Evolutionary conservation across 1,140 invertebrate species (phyloP).

Genomic region (Macrobrachium nipponense): DNA sequence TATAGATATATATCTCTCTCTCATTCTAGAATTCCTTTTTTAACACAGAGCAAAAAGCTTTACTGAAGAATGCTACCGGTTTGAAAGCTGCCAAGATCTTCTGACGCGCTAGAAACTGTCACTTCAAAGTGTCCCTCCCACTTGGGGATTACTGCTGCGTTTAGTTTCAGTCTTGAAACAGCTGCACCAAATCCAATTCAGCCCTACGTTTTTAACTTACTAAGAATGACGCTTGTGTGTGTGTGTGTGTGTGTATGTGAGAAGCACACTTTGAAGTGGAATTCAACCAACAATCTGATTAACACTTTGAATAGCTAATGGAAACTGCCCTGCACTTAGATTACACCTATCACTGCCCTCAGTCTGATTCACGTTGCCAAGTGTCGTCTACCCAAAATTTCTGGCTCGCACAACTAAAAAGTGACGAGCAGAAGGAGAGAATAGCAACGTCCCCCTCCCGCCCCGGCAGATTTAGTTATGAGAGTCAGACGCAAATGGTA

Average conservation of each 20-base stretch:
- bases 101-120: neutral
- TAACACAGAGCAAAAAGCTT: slow-evolving; percentile 40
- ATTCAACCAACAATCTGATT: slow-evolving; percentile 4
- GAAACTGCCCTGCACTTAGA: neutral
- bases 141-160: neutral
- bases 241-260: too few relatives aligned
- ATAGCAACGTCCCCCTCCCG: too few relatives aligned
- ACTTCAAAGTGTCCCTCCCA: neutral
- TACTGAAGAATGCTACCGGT: slow-evolving; percentile 35
- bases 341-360: slow-evolving; percentile 11
- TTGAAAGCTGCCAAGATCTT: slow-evolving; percentile 28
- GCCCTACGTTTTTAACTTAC: too few relatives aligned
- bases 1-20: neutral
- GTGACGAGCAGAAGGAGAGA: too few relatives aligned
- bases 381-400: neutral
- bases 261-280: neutral
- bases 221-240: too few relatives aligned
- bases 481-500: too few relatives aligned
- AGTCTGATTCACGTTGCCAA: neutral
- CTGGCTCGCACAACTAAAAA: too few relatives aligned
- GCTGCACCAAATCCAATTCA: too few relatives aligned
- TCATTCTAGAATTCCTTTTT: neutral
- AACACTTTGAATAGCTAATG: neutral
- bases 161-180: too few relatives aligned
- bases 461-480: too few relatives aligned